Base-by-base conservation (phyloP, 2,113 vertebrate genomes). In the Gymnarchus niloticus region DNA sequence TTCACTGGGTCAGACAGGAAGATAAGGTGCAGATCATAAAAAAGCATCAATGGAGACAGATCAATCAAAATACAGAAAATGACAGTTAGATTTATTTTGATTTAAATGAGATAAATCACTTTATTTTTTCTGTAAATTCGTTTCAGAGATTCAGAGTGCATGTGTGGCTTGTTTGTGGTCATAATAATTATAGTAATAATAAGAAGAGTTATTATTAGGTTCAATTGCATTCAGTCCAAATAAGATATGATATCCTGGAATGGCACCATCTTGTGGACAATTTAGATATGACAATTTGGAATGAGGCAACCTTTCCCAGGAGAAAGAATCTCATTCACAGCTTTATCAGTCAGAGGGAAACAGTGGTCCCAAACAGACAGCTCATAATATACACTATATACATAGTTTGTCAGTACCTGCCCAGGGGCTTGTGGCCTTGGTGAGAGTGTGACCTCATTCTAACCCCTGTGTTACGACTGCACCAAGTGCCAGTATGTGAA, bases 221-320 rank as follows among this genome's bases (percentile, higher is more conserved):
- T 17, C 61, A 69, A 65, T 33, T 33, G 59, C 10, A 65, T n/a
- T n/a, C n/a, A n/a, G 28, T 28, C 59, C 10, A 28, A 17, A 37
- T 25, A 4, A 33, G 25, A 37, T 33, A 69, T 25, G 28, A 69
- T 28, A 49, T 81, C 77, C 48, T 51, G 48, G 77, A 81, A 51
- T 81, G 48, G 77, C 77, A 25, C 77, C 77, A 81, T 6, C 77
- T 51, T n/a, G 77, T 81, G 77, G 77, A 81, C 21, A 81, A 49
- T 25, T 49, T 25, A 81, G 33, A 41, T 73, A 41, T 41, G 33
- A 41, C 65, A 19, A 73, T 73, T 73, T 73, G 33, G 65, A 73
- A 73, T 41, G 1, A 73, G 65, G 33, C 28, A 41, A 9, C 33
- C 1, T 3, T 28, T 73, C 76, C 49, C 28, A 37, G 49, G 28